These are phyloP conservation scores for Amphipoea lucens DNA, from an alignment of 2,888 invertebrate species.

Conservation along the genomic window DNA sequence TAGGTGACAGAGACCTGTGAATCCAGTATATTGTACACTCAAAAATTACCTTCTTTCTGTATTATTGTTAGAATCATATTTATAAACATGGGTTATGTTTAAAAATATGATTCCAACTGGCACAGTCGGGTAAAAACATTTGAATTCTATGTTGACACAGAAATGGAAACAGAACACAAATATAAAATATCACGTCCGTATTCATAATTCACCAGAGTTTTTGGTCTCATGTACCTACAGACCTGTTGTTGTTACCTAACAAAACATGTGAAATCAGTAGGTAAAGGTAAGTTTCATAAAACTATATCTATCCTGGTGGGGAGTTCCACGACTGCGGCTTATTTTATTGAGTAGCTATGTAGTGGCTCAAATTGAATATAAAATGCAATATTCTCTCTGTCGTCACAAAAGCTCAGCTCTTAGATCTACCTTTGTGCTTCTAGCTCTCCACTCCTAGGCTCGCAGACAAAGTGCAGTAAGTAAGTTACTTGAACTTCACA, in stretches of 20 bases:
- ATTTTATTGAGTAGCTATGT: not conserved
- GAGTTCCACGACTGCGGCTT: not conserved
- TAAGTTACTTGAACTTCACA: constrained; percentile 1
- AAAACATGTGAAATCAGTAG: too few relatives aligned
- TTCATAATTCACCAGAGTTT: not conserved
- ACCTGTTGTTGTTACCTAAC: too few relatives aligned
- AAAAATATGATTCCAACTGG: too few relatives aligned
- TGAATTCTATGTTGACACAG: not conserved
- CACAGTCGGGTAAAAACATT: not conserved
- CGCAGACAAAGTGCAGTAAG: constrained; percentile 33
- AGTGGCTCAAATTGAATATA: constrained; percentile 11
- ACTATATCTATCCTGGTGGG: not conserved
- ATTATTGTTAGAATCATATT: not conserved
- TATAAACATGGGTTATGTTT: not conserved
- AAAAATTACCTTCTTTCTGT: constrained; percentile 29
- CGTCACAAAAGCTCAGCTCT: constrained; percentile 4
- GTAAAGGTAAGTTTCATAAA: not conserved
- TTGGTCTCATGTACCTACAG: not conserved
- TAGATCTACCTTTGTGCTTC: not conserved
- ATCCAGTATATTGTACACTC: constrained; percentile 11
- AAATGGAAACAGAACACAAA: not conserved
- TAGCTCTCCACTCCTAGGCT: not conserved
- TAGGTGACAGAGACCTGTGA: constrained; percentile 15
- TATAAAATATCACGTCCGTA: not conserved
- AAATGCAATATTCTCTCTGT: constrained; percentile 23